These are phyloP conservation scores for Solenodon paradoxus DNA, from an alignment of 2,113 vertebrate species.

Conservation along the genomic window DNA sequence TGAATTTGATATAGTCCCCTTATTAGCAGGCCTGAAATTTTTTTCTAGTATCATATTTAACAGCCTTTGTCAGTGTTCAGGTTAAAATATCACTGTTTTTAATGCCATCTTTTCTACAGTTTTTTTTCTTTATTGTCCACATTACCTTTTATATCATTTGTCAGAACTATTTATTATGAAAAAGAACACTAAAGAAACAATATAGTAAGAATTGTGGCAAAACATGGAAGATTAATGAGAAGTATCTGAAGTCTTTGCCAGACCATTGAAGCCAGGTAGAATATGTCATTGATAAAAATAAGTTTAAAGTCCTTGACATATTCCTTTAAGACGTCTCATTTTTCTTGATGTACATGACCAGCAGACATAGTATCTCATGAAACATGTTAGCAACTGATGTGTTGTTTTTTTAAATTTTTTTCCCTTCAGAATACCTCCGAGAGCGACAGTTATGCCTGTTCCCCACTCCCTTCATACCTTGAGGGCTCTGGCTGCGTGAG, in stretches of 20 bases:
- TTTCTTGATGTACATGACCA: too few species aligned
- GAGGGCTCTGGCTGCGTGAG: conserved; percentile 77
- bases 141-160: background rate
- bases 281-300: background rate
- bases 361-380: background rate
- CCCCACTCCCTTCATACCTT: conserved; percentile 92
- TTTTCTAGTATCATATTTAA: background rate
- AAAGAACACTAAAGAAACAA: conserved; percentile 26
- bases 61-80: background rate
- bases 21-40: conserved; percentile 9
- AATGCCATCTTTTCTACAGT: background rate
- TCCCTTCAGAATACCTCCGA: conserved; percentile 84
- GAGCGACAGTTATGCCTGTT: conserved; percentile 87
- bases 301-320: background rate
- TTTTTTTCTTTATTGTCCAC: background rate
- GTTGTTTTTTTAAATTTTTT: conserved; percentile 1
- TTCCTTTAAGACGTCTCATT: too few species aligned
- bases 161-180: background rate
- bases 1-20: background rate
- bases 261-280: background rate
- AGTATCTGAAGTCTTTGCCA: background rate
- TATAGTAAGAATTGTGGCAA: conserved; percentile 11
- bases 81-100: conserved; percentile 22
- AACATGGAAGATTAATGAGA: background rate
- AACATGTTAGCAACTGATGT: background rate